Evolutionary conservation across 2,113 vertebrate genomes (phyloP).

Genomic region (Siphamia tubifer): DNA sequence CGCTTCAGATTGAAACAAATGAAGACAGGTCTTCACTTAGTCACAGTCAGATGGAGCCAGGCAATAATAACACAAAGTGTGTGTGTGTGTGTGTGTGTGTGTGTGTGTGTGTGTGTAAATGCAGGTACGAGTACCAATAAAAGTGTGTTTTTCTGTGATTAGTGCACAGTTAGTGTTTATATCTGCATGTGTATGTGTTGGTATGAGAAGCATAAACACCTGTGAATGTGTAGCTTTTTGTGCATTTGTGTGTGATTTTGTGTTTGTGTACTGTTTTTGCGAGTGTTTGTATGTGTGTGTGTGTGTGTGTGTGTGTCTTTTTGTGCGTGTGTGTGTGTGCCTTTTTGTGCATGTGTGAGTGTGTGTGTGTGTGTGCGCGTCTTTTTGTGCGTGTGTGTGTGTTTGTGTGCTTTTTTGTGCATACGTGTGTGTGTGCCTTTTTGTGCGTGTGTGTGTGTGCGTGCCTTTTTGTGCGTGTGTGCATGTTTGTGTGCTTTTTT

Average conservation of each 20-base stretch:
- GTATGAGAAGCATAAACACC: not conserved
- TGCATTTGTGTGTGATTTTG: no score
- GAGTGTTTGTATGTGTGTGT: no score
- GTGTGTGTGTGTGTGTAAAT: not conserved
- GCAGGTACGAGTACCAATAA: not conserved
- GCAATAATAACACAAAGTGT: constrained; percentile 59
- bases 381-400: not conserved
- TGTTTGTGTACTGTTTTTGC: not conserved
- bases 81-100: not conserved
- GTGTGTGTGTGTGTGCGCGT: not conserved
- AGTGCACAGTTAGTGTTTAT: not conserved
- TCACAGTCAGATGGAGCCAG: constrained; percentile 67
- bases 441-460: not conserved
- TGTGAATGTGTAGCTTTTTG: not conserved
- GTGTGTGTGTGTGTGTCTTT: not conserved
- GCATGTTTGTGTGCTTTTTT: no score
- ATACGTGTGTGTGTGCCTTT: not conserved
- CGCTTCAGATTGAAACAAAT: constrained; percentile 74
- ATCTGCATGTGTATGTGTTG: not conserved
- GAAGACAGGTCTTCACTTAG: constrained; percentile 74
- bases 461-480: not conserved
- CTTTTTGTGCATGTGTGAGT: no score
- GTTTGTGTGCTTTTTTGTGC: not conserved
- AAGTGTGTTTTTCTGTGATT: not conserved
- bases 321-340: no score